These are phyloP conservation scores for Phaedon cochleariae DNA, from an alignment of 2,888 invertebrate genomes.

Conservation along the genomic window DNA sequence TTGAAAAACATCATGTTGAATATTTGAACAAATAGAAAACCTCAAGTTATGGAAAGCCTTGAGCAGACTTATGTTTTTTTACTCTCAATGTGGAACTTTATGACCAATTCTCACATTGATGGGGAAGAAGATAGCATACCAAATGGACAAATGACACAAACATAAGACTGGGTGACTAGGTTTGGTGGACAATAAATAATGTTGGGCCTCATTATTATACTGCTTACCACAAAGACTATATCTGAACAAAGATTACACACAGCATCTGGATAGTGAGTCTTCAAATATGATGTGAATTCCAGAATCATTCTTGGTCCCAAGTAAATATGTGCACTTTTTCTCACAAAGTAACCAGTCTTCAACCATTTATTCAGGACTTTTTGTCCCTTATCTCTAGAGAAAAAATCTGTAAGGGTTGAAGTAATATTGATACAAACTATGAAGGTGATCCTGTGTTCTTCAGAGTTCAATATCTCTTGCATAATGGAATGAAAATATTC, in stretches of 20 bases:
- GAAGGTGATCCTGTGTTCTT: constrained; percentile 47
- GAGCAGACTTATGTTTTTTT: no score
- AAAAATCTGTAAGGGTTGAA: constrained; percentile 44
- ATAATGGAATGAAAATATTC: constrained; percentile 56
- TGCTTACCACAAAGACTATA: constrained; percentile 53
- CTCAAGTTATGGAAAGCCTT: no score
- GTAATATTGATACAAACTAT: constrained; percentile 52
- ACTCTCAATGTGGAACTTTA: no score
- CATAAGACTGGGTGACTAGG: no score
- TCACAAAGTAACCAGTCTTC: constrained; percentile 51
- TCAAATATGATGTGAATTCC: constrained; percentile 54
- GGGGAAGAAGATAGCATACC: no score
- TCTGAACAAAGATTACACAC: constrained; percentile 55
- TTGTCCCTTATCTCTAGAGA: constrained; percentile 49
- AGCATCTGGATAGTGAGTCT: constrained; percentile 46
- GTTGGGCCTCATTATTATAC: no score
- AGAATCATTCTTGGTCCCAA: constrained; percentile 52
- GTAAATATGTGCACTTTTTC: constrained; percentile 46
- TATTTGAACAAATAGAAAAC: no score
- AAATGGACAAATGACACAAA: no score
- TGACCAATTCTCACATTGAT: no score
- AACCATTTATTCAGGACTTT: constrained; percentile 50
- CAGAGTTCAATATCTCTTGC: constrained; percentile 50
- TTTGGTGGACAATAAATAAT: not conserved
- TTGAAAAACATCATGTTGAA: no score